A percentile compares a stretch with the other conserved stretches of the same genome.
Conservation (phyloP, 2,113 vertebrate species). For the Sebastes schlegelii region DNA sequence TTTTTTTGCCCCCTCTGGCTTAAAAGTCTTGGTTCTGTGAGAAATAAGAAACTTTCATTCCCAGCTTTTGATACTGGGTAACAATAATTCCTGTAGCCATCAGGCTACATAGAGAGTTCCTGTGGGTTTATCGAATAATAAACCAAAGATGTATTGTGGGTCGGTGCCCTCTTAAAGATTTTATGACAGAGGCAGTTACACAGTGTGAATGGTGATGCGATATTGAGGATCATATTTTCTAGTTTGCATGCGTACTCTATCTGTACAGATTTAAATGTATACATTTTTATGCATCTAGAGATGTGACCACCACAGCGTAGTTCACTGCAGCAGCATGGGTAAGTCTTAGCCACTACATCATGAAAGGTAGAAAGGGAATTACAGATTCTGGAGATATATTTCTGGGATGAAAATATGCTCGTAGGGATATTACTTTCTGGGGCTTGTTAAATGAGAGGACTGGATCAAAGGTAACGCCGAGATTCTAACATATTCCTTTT, state of each 20-base stretch:
- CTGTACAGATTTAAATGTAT: slow-evolving; percentile 30
- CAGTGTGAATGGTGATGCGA: slow-evolving; percentile 13
- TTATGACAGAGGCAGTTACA: slow-evolving; percentile 34
- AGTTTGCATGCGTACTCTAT: slow-evolving; percentile 11
- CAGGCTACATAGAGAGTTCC: slow-evolving; percentile 13
- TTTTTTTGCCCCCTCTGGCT: neutral
- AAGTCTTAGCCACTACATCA: neutral
- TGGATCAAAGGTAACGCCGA: slow-evolving; percentile 38
- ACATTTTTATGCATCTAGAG: slow-evolving; percentile 2
- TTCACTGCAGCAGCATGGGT: neutral
- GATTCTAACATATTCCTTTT: slow-evolving; percentile 31
- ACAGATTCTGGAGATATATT: slow-evolving; percentile 13
- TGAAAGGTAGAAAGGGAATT: slow-evolving; percentile 16
- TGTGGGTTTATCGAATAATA: slow-evolving; percentile 42
- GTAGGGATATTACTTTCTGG: slow-evolving; percentile 25
- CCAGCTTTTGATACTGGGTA: neutral
- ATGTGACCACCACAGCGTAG: neutral
- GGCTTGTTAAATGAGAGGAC: slow-evolving; percentile 27
- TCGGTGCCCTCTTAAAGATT: slow-evolving; percentile 41
- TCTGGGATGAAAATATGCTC: slow-evolving; percentile 22
- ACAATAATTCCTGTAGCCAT: slow-evolving; percentile 30
- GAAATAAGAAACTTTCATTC: slow-evolving; percentile 8
- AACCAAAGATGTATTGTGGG: slow-evolving; percentile 31
- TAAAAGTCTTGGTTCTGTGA: slow-evolving; percentile 9
- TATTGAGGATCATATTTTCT: slow-evolving; percentile 2